Evolutionary conservation across 2,113 vertebrate species (phyloP).

Genomic region (Hemibagrus wyckioides): DNA sequence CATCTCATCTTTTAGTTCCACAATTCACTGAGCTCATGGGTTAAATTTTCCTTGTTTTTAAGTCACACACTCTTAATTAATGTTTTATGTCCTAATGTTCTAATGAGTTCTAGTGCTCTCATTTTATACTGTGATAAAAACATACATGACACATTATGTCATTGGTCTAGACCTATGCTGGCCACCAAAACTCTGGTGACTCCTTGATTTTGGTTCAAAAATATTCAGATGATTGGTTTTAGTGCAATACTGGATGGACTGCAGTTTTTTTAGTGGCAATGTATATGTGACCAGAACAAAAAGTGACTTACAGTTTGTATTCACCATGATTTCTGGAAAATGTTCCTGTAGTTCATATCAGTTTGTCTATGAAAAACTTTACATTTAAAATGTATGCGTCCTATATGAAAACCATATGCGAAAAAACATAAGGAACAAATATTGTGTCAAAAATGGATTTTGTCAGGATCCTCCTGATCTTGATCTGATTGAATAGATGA

Average conservation of each 20-base stretch:
- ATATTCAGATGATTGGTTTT: background rate
- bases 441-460: background rate
- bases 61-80: too few species aligned
- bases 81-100: background rate
- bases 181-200: background rate
- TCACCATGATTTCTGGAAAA: background rate
- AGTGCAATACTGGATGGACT: background rate
- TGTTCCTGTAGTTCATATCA: background rate
- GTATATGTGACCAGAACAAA: background rate
- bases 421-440: background rate
- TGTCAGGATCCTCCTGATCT: background rate
- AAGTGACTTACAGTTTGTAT: background rate
- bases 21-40: background rate
- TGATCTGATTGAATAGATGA: background rate
- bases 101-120: background rate
- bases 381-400: background rate
- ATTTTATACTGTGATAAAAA: background rate
- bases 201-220: background rate
- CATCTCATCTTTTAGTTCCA: slow-evolving; percentile 1
- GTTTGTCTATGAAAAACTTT: background rate
- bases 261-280: too few species aligned
- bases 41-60: too few species aligned
- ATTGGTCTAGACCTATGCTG: background rate
- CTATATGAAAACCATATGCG: background rate
- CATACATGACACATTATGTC: background rate